These are phyloP conservation scores for Darevskia mixta DNA, from an alignment of 2,797 vertebrate species.

Conservation along the genomic window DNA sequence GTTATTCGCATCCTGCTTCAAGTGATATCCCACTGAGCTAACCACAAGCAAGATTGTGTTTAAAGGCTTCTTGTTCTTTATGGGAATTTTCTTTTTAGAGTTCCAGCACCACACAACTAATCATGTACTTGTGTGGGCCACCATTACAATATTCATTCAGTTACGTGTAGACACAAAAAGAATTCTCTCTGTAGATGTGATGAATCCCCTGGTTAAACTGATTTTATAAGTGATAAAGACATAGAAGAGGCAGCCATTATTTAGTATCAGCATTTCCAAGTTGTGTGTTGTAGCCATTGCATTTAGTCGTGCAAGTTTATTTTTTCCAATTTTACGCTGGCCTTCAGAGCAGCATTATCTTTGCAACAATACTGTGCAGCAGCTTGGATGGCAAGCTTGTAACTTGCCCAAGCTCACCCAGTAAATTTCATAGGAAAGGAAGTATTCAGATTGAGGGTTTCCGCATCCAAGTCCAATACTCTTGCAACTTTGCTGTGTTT, in stretches of 20 bases:
- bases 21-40: constrained; percentile 73
- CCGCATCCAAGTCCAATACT: no score
- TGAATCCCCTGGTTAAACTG: constrained; percentile 71
- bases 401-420: background rate
- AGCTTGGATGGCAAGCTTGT: background rate
- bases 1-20: constrained; percentile 78
- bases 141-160: constrained; percentile 68
- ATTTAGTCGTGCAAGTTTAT: constrained; percentile 68
- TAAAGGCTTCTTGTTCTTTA: constrained; percentile 75
- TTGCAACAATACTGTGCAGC: background rate
- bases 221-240: constrained; percentile 71
- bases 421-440: background rate
- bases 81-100: constrained; percentile 73
- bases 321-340: background rate
- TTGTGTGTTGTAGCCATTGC: constrained; percentile 61
- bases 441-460: background rate
- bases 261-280: constrained; percentile 70
- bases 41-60: constrained; percentile 74
- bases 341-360: background rate
- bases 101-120: constrained; percentile 70
- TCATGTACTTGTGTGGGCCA: constrained; percentile 70
- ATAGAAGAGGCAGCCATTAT: constrained; percentile 70
- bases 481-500: background rate
- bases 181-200: constrained; percentile 68
- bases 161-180: constrained; percentile 63